Base-by-base conservation (phyloP, 2,888 invertebrate species). In the Sthenelais limicola region DNA sequence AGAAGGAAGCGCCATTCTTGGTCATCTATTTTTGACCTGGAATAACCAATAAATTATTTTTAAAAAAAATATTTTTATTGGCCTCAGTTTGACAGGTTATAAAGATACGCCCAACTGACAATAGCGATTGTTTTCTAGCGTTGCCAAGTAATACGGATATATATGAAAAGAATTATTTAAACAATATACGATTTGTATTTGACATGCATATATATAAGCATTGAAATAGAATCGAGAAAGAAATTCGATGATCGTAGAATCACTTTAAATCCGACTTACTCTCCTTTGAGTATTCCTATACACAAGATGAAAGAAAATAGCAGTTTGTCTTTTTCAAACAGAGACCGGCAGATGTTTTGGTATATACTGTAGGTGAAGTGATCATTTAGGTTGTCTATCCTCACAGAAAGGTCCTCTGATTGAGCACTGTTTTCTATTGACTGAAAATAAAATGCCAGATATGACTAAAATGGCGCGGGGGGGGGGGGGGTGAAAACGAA, bases 1-100 rank as follows among this genome's bases (percentile, higher is more conserved):
- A 97, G 88, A 74, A 97, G 90, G 89, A 96, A 97, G 52, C 91
- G 88, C 89, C 95, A 92, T 77, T 92, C 90, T 28, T 92, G 92
- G 79, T 94, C 93, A 78, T 93, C 91, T 0, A 95, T 86, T 67
- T 88, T n/a, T n/a, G n/a, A n/a, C n/a, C n/a, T n/a, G n/a, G n/a
- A n/a, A n/a, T n/a, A n/a, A n/a, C n/a, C n/a, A n/a, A n/a, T n/a
- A n/a, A n/a, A n/a, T n/a, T n/a, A n/a, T n/a, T n/a, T n/a, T n/a
- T n/a, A n/a, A n/a, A n/a, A n/a, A n/a, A n/a, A n/a, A n/a, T n/a
- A n/a, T n/a, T n/a, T n/a, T n/a, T n/a, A n/a, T n/a, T n/a, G n/a
- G n/a, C n/a, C n/a, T n/a, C n/a, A n/a, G n/a, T n/a, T n/a, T n/a
- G n/a, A n/a, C n/a, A n/a, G n/a, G n/a, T n/a, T n/a, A n/a, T n/a